phyloP scores from a whole-genome alignment of 2,797 vertebrate species.

The Hozukius guyotensis region DNA sequence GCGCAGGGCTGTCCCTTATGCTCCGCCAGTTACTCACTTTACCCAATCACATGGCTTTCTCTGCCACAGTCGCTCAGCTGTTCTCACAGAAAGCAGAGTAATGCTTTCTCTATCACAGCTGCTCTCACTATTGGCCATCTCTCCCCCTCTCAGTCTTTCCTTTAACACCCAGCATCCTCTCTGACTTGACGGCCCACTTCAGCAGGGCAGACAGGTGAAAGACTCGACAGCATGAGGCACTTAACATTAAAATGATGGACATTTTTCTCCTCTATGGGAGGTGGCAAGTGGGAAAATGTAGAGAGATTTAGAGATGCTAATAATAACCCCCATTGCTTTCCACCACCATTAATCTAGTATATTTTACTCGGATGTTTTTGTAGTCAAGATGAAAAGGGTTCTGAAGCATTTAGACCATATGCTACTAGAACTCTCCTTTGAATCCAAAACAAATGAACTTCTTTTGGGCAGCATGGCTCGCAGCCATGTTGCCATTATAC shows the following conservation, averaged over 20 bases:
- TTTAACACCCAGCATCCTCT: slow-evolving; percentile 7
- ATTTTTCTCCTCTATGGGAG: not conserved
- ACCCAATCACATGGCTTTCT: slow-evolving; percentile 35
- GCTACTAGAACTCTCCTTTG: slow-evolving; percentile 29
- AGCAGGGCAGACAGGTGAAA: slow-evolving; percentile 30
- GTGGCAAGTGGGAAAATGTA: not conserved
- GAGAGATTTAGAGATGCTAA: slow-evolving; percentile 22
- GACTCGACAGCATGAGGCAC: slow-evolving; percentile 7
- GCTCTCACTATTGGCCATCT: slow-evolving; percentile 17
- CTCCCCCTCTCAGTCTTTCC: not conserved
- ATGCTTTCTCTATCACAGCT: slow-evolving; percentile 23
- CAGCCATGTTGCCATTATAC: not conserved
- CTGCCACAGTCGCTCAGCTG: slow-evolving; percentile 42
- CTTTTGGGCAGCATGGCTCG: slow-evolving; percentile 2
- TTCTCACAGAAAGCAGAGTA: slow-evolving; percentile 35
- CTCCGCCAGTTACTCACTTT: slow-evolving; percentile 55
- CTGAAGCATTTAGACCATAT: slow-evolving; percentile 44
- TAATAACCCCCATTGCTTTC: slow-evolving; percentile 16
- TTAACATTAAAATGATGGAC: slow-evolving; percentile 23
- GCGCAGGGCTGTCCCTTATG: slow-evolving; percentile 45
- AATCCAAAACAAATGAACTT: slow-evolving; percentile 26
- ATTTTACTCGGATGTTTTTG: slow-evolving; percentile 36
- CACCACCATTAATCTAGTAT: slow-evolving; percentile 15
- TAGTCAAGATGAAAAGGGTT: slow-evolving; percentile 20
- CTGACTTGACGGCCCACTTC: not conserved